Base-by-base conservation (phyloP, 2,888 invertebrate species). In the Drosophila vallismaia region DNA sequence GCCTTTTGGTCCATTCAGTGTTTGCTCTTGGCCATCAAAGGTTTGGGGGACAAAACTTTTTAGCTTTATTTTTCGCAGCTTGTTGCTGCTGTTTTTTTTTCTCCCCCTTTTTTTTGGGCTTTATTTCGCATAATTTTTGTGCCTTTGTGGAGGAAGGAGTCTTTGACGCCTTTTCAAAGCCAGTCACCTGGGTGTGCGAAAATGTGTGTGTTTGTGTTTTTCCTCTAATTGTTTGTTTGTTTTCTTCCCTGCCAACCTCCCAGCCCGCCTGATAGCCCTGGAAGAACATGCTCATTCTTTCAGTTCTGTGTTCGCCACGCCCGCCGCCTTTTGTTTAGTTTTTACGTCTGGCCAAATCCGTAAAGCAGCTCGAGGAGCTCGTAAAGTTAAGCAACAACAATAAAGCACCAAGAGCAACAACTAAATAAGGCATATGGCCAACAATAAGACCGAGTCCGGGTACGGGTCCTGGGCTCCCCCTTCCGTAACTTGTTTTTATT, bases 171-270 rank as follows among this genome's bases (percentile, higher is more conserved):
- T 76, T 87, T 62, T 87, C 72, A 81, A 76, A 75, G 68, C 60
- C 87, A 87, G 69, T 59, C 75, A 74, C 63, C 54, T 71, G 57
- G 12, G 56, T 71, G 71, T 70, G 46, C 3, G 24, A 38, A 38
- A 38, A n/a, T 12, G 50, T 46, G 49, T 46, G 38, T 53, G 55
- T 59, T 48, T 31, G 49, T 49, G 57, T 45, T 59, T 54, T 54
- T 66, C 38, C 66, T 68, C 84, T 81, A 82, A 86, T 82, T 86
- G 87, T 86, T 86, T 82, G 86, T 86, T 86, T 83, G 84, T 71
- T 58, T 76, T 60, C 71, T 71, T 74, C 68, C 71, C 70, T 80
- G 28, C 31, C 3, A 33, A 1, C n/a, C 70, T 80, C 28, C 31
- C 3, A 33, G 2, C n/a, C n/a, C 12, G 10, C 42, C 19, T 19